Evolutionary conservation across 2,113 vertebrate genomes (phyloP).

Genomic region (Pardalotus punctatus): DNA sequence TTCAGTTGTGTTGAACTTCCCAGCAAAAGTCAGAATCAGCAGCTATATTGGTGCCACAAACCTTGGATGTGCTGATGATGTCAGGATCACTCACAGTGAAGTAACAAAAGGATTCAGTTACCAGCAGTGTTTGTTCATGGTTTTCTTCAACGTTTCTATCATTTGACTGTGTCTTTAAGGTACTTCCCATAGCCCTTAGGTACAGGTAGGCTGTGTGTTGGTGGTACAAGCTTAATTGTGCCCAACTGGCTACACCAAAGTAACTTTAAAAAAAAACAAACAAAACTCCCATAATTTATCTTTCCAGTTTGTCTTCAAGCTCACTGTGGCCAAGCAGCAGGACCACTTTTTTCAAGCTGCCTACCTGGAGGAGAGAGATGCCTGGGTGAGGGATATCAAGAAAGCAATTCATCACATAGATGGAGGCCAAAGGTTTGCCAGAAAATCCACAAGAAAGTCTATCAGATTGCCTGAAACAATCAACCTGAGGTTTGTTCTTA

Average conservation of each 20-base stretch:
- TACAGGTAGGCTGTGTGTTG: not conserved
- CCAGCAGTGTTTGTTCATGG: not conserved
- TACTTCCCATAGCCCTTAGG: not conserved
- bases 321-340: slow-evolving; percentile 86
- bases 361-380: slow-evolving; percentile 89
- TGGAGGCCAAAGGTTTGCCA: slow-evolving; percentile 88
- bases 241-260: not conserved
- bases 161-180: not conserved
- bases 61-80: not conserved
- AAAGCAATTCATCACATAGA: slow-evolving; percentile 82
- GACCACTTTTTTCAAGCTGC: slow-evolving; percentile 96
- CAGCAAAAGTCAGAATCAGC: not conserved
- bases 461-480: slow-evolving; percentile 87
- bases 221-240: not conserved
- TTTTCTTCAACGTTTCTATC: not conserved
- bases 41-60: not conserved
- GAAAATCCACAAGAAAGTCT: slow-evolving; percentile 91
- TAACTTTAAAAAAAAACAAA: not conserved
- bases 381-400: slow-evolving; percentile 92
- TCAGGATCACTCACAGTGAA: not conserved
- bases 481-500: slow-evolving; percentile 82
- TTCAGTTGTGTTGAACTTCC: not conserved
- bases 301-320: slow-evolving; percentile 90
- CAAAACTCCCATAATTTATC: not conserved
- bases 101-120: not conserved